Base-by-base conservation (phyloP, 2,888 invertebrate genomes). In the Mimas tiliae region DNA sequence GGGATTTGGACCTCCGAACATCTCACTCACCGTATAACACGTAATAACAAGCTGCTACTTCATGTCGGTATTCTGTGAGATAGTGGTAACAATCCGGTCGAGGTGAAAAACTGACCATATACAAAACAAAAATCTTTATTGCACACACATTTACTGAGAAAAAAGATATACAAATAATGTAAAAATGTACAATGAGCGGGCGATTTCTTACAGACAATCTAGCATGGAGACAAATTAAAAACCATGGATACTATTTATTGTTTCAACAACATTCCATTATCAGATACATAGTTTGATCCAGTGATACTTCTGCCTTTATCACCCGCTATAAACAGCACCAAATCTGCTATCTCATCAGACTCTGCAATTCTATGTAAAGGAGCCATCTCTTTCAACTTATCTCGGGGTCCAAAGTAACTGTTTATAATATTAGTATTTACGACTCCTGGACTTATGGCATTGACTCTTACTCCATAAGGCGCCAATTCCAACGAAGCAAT, bases 271-370 rank as follows among this genome's bases (percentile, higher is more conserved):
- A 42, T 8, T 12, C 58, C 58, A 7, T 58, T 58, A 19, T 58
- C 58, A 4, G 38, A 19, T 0, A 58, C 19, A 42, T 21, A 58
- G 6, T 58, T 58, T 12, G 58, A 42, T 6, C 58, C 58, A 58
- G 58, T 58, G 7, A 63, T 63, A 19, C 47, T 63, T 16, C 12
- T 63, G 14, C 50, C 48, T 19, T 78, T 81, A 12, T 82, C 81
- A 65, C 80, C 78, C 6, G 79, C 76, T n/a, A 82, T 48, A 50
- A 71, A 83, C 16, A 80, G 19, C 1, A 77, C 72, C n/a, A 81
- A 65, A n/a, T 83, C 77, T 0, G 80, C 81, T 4, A 63, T 63
- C 34, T 63, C 63, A 8, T 48, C n/a, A 9, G 50, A 6, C 11
- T 63, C 51, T 4, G 16, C 63, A 1, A 63, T 27, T 34, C 11